Evolutionary conservation across 2,797 vertebrate species (phyloP), one percentile per base, ranked within the genome.

Genomic region (Atherinosoma microstoma): DNA sequence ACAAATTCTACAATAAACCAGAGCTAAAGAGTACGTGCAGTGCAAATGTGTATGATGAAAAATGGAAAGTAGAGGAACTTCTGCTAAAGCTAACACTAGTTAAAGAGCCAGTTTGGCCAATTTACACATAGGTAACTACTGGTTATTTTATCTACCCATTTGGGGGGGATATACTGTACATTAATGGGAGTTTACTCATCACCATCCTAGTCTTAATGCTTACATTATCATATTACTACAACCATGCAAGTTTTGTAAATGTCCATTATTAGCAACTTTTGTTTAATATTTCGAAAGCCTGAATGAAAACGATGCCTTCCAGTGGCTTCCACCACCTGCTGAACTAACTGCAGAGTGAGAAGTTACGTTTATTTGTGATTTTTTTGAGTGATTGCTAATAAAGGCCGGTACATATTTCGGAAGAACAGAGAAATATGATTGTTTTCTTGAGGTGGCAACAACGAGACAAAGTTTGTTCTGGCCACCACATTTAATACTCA

Each of bases 71-170:
- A 35, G 34, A 40, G 62, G 54, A 67, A 64, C 71, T 35, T 78
- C 76, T 78, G 65, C 67, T 59, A 45, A 58, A 45, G 40, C 47
- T 71, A 58, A 42, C 36, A 22, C 54, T 78, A 57, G 18, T n/a
- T 60, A 30, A 35, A 53, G 9, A 3, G 66, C 64, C 62, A 49
- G 62, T 75, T 84, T 32, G 70, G 24, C n/a, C 66, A 36, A 53
- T 79, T 70, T 57, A 70, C 29, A 30, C 15, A 51, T 34, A 53
- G 35, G 2, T n/a, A 60, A 32, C 13, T 30, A n/a, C 7, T 49
- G n/a, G 29, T 45, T 32, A 64, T 20, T 47, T 32, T 3, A 51
- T 13, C 12, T 35, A 68, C 12, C 18, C 8, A 45, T 27, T 6
- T 57, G 53, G 34, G 73, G 45, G 6, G 67, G 45, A 59, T 38